phyloP scores from a whole-genome alignment of 2,113 vertebrate genomes.

The Oenanthe melanoleuca region DNA sequence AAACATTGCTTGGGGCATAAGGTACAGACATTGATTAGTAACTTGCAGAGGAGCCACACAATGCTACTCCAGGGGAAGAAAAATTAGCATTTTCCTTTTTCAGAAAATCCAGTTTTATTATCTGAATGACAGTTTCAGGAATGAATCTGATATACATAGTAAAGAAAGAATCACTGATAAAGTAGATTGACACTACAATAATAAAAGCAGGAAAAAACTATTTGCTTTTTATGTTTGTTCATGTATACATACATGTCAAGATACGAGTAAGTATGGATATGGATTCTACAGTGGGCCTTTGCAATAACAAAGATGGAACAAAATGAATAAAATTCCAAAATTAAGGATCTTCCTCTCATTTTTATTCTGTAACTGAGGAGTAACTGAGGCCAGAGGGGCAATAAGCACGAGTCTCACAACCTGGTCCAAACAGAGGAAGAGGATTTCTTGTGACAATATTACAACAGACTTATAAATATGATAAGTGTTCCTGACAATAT shows the following conservation, averaged over 20 bases:
- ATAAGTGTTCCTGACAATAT: neutral
- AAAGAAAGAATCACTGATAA: neutral
- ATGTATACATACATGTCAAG: neutral
- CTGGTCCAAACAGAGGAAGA: neutral
- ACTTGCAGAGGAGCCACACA: constrained; percentile 49
- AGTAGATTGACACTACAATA: neutral
- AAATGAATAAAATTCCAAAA: neutral
- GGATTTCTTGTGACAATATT: neutral
- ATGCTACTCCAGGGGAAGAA: constrained; percentile 2
- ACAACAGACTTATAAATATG: neutral
- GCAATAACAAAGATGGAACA: neutral
- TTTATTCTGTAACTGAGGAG: neutral
- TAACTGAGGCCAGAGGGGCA: neutral
- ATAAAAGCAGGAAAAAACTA: neutral
- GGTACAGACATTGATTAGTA: constrained; percentile 57
- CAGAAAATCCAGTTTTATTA: constrained; percentile 28
- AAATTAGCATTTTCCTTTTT: constrained; percentile 33
- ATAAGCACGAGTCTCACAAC: neutral
- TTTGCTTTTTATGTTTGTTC: neutral
- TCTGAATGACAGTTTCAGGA: constrained; percentile 8
- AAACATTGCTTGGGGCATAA: constrained; percentile 32
- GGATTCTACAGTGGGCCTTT: neutral
- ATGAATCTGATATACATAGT: neutral
- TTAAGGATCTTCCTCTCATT: neutral
- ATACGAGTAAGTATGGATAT: neutral